These are phyloP conservation scores for Macrobrachium rosenbergii DNA, from an alignment of 1,140 invertebrate genomes.

Conservation along the genomic window DNA sequence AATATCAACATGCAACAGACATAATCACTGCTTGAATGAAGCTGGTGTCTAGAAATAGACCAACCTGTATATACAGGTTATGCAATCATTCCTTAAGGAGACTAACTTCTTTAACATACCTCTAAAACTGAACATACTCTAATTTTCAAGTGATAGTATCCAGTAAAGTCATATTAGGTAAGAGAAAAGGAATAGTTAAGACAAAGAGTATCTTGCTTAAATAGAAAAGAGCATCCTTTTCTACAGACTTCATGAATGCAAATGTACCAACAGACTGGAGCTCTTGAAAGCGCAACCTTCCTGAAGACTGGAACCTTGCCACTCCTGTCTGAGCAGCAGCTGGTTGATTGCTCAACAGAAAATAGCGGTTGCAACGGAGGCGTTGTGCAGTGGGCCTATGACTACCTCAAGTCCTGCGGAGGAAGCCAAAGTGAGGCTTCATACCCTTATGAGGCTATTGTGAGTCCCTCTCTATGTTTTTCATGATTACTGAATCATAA, in stretches of 20 bases:
- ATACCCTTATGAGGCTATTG: conserved; percentile 80
- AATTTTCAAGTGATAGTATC: too few relatives aligned
- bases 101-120: too few relatives aligned
- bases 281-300: conserved; percentile 95
- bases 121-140: too few relatives aligned
- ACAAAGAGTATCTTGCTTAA: not conserved
- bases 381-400: conserved; percentile 76
- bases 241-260: too few relatives aligned
- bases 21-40: too few relatives aligned
- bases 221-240: not conserved
- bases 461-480: not conserved
- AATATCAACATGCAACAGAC: too few relatives aligned
- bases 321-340: conserved; percentile 75
- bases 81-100: too few relatives aligned
- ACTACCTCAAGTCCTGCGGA: conserved; percentile 80
- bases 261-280: conserved; percentile 82
- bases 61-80: too few relatives aligned
- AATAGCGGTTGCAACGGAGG: conserved; percentile 81
- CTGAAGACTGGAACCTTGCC: conserved; percentile 75
- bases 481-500: too few relatives aligned
- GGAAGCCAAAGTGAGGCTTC: conserved; percentile 91
- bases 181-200: too few relatives aligned
- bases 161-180: too few relatives aligned
- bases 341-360: conserved; percentile 76
- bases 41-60: too few relatives aligned